Base-by-base conservation (phyloP, 2,888 invertebrate genomes). In the Cyclophora albipunctata region DNA sequence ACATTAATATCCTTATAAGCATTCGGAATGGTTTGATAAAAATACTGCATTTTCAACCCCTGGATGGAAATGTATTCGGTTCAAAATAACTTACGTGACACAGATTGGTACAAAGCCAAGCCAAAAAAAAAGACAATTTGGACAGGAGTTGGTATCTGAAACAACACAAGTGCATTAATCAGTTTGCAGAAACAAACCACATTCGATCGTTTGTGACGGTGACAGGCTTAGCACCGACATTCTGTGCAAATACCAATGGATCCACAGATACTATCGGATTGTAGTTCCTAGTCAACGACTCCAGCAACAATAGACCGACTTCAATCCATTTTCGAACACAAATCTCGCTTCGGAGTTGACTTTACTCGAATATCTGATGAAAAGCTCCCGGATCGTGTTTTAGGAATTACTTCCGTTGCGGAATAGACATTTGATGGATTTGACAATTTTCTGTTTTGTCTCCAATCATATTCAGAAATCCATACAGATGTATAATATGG, bases 321-420 rank as follows among this genome's bases (percentile, higher is more conserved):
- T 74, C 78, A 76, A 81, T 82, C 78, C 79, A 78, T 78, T 81
- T 75, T 73, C 69, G 72, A 75, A 73, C 77, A 78, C 81, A 79
- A 78, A 83, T 79, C 79, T 75, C 76, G 65, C 64, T 68, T 59
- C 68, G 65, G 66, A 71, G 72, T 73, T 73, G 73, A 75, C 73
- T 78, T 73, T 66, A 60, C 67, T 70, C 64, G 68, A 72, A 75
- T 74, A 77, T 75, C 71, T 67, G 69, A 67, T 61, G 64, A 67
- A 62, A 37, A 78, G 77, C 75, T 72, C 71, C 37, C 56, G 70
- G 67, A 72, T 76, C 67, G 72, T 79, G 75, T 80, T 76, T 73
- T 73, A 69, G 64, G 75, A 70, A 73, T 80, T 77, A 78, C 73
- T 74, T 71, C 67, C 66, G 66, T 58, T 55, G 54, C 54, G 51